phyloP scores from a whole-genome alignment of 2,113 vertebrate species.

The Gracilinanus agilis region DNA sequence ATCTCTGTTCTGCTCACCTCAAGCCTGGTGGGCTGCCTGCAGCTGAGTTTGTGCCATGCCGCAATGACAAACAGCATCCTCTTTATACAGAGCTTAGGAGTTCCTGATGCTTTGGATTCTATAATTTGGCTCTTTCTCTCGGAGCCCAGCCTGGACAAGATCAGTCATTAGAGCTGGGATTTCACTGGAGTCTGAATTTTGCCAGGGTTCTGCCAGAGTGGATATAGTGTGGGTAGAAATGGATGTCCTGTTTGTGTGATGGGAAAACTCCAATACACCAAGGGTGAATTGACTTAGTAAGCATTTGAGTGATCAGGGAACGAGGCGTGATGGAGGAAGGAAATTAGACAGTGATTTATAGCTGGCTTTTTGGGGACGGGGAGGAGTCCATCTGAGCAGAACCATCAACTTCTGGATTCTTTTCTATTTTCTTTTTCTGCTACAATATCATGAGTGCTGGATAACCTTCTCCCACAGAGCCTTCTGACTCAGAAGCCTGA shows the following conservation, averaged over 20 bases:
- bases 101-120: background rate
- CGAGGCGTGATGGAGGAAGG: background rate
- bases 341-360: background rate
- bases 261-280: background rate
- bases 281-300: background rate
- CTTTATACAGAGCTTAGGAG: background rate
- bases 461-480: background rate
- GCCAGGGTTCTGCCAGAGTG: background rate
- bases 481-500: background rate
- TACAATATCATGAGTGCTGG: background rate
- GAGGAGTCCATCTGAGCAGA: background rate
- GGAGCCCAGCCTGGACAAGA: background rate
- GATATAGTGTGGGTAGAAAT: background rate
- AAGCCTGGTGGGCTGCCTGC: background rate
- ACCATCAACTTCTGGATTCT: background rate
- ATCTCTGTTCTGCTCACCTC: background rate
- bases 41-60: background rate
- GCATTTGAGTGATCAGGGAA: background rate
- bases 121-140: background rate
- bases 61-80: background rate
- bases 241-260: background rate
- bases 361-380: background rate
- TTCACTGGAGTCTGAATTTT: background rate
- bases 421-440: background rate
- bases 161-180: background rate